A percentile compares a stretch with the other conserved stretches of the same genome.
phyloP scores from a whole-genome alignment of 1,140 invertebrate species.

The Pristionchus pacificus region DNA sequence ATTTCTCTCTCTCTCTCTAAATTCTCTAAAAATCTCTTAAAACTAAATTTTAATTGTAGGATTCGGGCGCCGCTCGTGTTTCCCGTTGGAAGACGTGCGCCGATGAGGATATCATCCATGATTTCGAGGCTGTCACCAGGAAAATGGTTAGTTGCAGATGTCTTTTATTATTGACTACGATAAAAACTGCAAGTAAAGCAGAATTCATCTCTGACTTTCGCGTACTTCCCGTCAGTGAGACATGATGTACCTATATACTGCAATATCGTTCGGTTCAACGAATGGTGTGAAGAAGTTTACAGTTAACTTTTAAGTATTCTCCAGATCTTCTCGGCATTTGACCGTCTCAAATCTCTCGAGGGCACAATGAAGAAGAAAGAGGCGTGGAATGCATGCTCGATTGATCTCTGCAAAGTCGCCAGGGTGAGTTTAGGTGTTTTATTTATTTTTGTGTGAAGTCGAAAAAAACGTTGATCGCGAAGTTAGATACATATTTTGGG shows the following conservation, averaged over 20 bases:
- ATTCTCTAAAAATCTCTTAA: conserved; percentile 17
- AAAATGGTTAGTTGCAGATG: not conserved
- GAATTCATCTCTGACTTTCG: too few species aligned
- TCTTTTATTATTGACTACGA: not conserved
- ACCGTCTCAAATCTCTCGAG: conserved; percentile 38
- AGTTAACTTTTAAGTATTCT: not conserved
- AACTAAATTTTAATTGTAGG: not conserved
- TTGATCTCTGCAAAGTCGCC: conserved; percentile 45
- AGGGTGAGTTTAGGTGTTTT: conserved; percentile 19
- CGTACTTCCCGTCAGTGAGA: too few species aligned
- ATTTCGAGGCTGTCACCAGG: conserved; percentile 30
- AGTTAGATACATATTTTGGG: too few species aligned
- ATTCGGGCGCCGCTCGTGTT: conserved; percentile 4
- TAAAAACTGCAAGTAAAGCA: conserved; percentile 33
- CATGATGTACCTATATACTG: too few species aligned
- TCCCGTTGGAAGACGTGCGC: conserved; percentile 12
- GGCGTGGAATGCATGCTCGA: conserved; percentile 48
- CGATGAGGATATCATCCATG: conserved; percentile 35
- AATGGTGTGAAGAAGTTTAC: not conserved
- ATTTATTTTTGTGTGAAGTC: too few species aligned
- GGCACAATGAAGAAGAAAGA: conserved; percentile 30
- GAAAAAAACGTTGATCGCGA: too few species aligned
- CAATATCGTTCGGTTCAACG: too few species aligned
- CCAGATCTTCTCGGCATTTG: conserved; percentile 52
- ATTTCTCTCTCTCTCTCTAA: conserved; percentile 3